Base-by-base conservation (phyloP, 2,113 vertebrate genomes). In the Pituophis catenifer region DNA sequence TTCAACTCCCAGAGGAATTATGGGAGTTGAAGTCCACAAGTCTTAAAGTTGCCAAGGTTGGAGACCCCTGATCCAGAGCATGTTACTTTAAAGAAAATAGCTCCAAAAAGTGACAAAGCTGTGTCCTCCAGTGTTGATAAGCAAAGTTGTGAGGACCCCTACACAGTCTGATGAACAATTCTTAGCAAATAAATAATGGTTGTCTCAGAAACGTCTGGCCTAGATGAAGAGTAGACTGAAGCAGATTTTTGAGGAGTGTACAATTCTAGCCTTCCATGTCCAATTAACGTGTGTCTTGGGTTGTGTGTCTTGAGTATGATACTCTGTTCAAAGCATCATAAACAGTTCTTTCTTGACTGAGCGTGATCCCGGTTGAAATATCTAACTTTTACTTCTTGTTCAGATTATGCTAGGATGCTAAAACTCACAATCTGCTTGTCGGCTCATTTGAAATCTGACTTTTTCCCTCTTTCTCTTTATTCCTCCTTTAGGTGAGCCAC, bases 401-500 rank as follows among this genome's bases (percentile, higher is more conserved):
- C 50, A 53, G 62, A 75, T 52, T 53, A 90, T 81, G 11, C 10
- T 38, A n/a, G 38, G 54, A 86, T 4, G 9, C 48, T 55, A 24
- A 85, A 91, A 9, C 23, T 86, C 44, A 19, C 7, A 26, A 58
- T 19, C 33, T 85, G 62, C 21, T 85, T 57, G 21, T 54, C 52
- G 29, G 23, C 53, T 24, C 26, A 15, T 33, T 10, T 91, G n/a
- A 44, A 57, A n/a, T 21, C 52, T 81, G 59, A 81, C 15, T 38
- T n/a, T 81, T 38, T 81, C 17, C 17, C 2, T 21, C 33, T 81
- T 44, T 81, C 75, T 81, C 17, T 81, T 81, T 38, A 75, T 75
- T 81, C 75, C 33, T 81, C 38, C 17, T 81, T 93, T 95, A 98
- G 98, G 94, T 90, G 0, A 21, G n/a, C 70, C 93, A 86, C 93